Evolutionary conservation across 2,113 vertebrate species (phyloP).

Genomic region (Corydoras sp.): DNA sequence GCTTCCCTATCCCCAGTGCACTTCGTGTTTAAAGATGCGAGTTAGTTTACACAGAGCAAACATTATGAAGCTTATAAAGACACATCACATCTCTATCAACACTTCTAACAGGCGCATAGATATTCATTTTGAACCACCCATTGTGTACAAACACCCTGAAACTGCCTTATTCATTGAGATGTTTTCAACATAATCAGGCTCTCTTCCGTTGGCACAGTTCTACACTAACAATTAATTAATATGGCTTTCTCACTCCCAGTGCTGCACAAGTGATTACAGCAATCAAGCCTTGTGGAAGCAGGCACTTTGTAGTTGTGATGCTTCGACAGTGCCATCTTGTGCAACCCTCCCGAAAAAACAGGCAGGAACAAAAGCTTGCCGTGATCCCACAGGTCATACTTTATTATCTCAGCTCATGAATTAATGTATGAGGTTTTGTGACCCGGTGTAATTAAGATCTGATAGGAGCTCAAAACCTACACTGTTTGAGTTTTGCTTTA

Average conservation of each 20-base stretch:
- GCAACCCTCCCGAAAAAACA: slow-evolving; percentile 16
- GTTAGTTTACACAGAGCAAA: slow-evolving; percentile 11
- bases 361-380: slow-evolving; percentile 1
- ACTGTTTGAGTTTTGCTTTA: slow-evolving; percentile 19
- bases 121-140: slow-evolving; percentile 22
- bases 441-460: slow-evolving; percentile 34
- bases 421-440: slow-evolving; percentile 24
- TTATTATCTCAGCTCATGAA: slow-evolving; percentile 28
- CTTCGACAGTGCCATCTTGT: slow-evolving; percentile 65
- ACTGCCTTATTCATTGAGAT: slow-evolving; percentile 38
- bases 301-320: slow-evolving; percentile 13
- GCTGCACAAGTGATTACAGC: slow-evolving; percentile 38
- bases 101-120: neutral
- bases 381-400: neutral
- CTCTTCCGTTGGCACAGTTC: slow-evolving; percentile 41
- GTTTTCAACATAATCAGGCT: slow-evolving; percentile 46
- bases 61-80: slow-evolving; percentile 2
- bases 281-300: slow-evolving; percentile 10
- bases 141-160: slow-evolving; percentile 31
- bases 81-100: slow-evolving; percentile 16
- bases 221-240: slow-evolving; percentile 58
- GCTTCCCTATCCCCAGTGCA: neutral
- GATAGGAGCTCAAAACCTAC: slow-evolving; percentile 17
- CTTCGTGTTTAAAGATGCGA: neutral
- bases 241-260: slow-evolving; percentile 50